Conservation (phyloP, 1,140 invertebrate species). For the Aphis craccivora region DNA sequence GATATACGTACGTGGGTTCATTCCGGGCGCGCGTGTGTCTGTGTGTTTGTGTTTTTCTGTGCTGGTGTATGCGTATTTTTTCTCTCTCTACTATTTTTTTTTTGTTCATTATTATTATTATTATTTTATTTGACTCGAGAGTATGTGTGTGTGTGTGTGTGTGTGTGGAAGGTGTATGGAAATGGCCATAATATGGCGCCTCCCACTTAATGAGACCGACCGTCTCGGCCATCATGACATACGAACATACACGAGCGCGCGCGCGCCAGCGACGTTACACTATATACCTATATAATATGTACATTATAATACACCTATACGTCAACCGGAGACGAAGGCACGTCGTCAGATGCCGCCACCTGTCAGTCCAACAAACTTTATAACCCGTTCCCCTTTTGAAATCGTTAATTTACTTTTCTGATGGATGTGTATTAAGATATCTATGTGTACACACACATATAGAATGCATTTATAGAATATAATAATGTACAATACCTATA, state of each 20-base stretch:
- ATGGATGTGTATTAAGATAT: not conserved
- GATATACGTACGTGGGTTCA: constrained; percentile 33
- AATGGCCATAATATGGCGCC: constrained; percentile 48
- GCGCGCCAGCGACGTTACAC: not conserved
- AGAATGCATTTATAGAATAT: no score
- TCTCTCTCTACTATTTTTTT: constrained; percentile 39
- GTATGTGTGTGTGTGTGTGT: not conserved
- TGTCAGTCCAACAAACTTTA: not conserved
- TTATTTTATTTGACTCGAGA: constrained; percentile 13
- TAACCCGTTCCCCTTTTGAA: not conserved
- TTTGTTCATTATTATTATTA: not conserved
- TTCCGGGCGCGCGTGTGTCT: not conserved
- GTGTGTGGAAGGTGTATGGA: constrained; percentile 32
- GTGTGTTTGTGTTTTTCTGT: constrained; percentile 5
- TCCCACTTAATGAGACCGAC: constrained; percentile 50
- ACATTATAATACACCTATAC: not conserved
- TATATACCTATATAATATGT: not conserved
- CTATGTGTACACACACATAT: no score
- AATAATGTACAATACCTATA: not conserved
- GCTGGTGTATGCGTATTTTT: constrained; percentile 20
- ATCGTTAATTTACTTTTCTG: not conserved
- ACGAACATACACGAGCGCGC: constrained; percentile 6
- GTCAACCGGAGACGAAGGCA: not conserved
- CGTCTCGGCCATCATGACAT: constrained; percentile 50
- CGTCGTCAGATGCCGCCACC: constrained; percentile 46